A percentile compares a stretch with the other conserved stretches of the same genome.
Evolutionary conservation across 2,113 vertebrate species (phyloP).

Genomic region (Empidonax traillii): DNA sequence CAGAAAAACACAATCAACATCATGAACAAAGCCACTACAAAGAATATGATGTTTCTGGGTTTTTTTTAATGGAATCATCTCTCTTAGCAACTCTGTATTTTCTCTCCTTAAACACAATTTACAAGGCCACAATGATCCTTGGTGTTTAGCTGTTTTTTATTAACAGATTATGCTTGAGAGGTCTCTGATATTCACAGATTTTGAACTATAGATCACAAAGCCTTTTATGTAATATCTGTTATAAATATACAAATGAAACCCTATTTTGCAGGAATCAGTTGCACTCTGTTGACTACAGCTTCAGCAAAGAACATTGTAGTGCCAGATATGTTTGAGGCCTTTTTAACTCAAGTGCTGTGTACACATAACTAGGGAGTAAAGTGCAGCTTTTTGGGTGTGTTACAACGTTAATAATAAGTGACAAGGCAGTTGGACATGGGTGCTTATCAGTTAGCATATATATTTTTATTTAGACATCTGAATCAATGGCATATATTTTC

Average conservation of each 20-base stretch:
- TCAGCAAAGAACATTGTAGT: neutral
- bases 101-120: neutral
- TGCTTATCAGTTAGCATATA: neutral
- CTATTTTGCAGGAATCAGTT: slow-evolving; percentile 14
- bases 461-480: neutral
- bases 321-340: neutral
- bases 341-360: neutral
- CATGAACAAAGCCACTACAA: neutral
- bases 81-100: neutral
- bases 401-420: neutral
- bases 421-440: neutral
- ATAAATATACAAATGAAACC: slow-evolving; percentile 26
- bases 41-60: neutral
- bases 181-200: neutral
- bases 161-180: neutral
- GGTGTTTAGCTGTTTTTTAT: neutral
- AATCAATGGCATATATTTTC: neutral
- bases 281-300: neutral
- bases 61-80: neutral
- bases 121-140: neutral
- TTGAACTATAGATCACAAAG: slow-evolving; percentile 29
- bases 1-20: neutral
- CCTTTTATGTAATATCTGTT: slow-evolving; percentile 35
- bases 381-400: neutral
- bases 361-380: neutral